Conservation (phyloP, 2,113 vertebrate genomes). For the Proterorhinus semilunaris region DNA sequence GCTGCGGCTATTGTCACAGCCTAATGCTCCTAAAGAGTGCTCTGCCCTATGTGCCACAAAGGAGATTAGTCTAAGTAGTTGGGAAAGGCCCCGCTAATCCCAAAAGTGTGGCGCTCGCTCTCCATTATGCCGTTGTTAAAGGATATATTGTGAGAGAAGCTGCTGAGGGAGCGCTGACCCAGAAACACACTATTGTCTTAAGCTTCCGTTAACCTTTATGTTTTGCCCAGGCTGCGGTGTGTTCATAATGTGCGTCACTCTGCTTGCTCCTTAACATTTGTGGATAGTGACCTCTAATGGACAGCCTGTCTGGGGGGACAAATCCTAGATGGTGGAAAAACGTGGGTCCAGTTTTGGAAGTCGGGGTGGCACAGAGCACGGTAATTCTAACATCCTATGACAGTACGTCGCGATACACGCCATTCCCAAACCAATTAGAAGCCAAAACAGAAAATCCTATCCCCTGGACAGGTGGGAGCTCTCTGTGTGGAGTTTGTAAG, state of each 20-base stretch:
- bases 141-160: conserved; percentile 17
- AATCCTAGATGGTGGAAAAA: too few relatives aligned
- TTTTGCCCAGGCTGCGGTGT: background rate
- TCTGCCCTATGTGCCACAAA: conserved; percentile 48
- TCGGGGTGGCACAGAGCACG: too few relatives aligned
- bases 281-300: background rate
- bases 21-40: conserved; percentile 6
- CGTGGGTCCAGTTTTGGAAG: too few relatives aligned
- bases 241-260: background rate
- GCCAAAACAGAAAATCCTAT: too few relatives aligned
- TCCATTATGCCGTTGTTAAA: conserved; percentile 48
- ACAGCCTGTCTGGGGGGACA: too few relatives aligned
- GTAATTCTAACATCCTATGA: too few relatives aligned
- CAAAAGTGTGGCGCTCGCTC: conserved; percentile 54
- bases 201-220: background rate
- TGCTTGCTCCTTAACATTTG: background rate
- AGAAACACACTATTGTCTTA: conserved; percentile 35
- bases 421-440: too few relatives aligned
- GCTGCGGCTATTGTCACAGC: conserved; percentile 49
- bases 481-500: too few relatives aligned
- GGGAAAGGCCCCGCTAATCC: conserved; percentile 58
- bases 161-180: conserved; percentile 50
- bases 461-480: too few relatives aligned
- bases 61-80: conserved; percentile 61
- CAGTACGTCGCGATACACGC: too few relatives aligned